Conservation (phyloP, 2,113 vertebrate species). For the Rana temporaria region DNA sequence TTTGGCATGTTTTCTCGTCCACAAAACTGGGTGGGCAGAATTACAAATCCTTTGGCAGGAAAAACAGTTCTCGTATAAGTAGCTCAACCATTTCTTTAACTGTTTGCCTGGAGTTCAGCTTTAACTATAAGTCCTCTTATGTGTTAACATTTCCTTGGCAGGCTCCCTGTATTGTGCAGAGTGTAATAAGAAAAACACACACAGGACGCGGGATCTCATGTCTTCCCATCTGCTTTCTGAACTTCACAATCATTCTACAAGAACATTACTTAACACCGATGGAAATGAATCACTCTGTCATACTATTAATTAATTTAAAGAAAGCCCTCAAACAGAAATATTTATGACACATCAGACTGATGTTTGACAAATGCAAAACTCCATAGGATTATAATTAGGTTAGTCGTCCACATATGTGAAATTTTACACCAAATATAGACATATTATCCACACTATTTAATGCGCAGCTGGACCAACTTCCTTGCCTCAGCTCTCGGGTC, state of each 20-base stretch:
- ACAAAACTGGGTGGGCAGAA: too few species aligned
- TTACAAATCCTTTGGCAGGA: too few species aligned
- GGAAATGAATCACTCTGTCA: slow-evolving; percentile 28
- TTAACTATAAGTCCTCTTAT: slow-evolving; percentile 32
- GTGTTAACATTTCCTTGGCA: slow-evolving; percentile 44
- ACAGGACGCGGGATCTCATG: slow-evolving; percentile 2
- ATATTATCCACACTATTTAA: slow-evolving; percentile 63
- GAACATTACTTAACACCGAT: slow-evolving; percentile 10
- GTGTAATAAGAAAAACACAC: slow-evolving; percentile 27
- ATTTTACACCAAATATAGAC: slow-evolving; percentile 67
- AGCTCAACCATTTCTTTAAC: too few species aligned
- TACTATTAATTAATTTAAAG: slow-evolving; percentile 41
- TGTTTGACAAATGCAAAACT: slow-evolving; percentile 49
- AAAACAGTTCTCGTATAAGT: too few species aligned
- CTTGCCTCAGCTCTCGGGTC: slow-evolving; percentile 70
- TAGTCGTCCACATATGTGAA: slow-evolving; percentile 65
- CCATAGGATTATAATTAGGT: slow-evolving; percentile 45
- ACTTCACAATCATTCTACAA: slow-evolving; percentile 12
- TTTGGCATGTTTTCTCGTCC: too few species aligned
- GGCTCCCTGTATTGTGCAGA: slow-evolving; percentile 23
- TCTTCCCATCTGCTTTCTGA: slow-evolving; percentile 31
- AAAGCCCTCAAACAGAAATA: slow-evolving; percentile 21
- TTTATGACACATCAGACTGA: slow-evolving; percentile 42
- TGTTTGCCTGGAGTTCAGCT: too few species aligned
- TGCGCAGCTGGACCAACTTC: slow-evolving; percentile 66